Evolutionary conservation across 2,113 vertebrate species (phyloP), one percentile per base, ranked within the genome.

Genomic region (Pontoporia blainvillei): DNA sequence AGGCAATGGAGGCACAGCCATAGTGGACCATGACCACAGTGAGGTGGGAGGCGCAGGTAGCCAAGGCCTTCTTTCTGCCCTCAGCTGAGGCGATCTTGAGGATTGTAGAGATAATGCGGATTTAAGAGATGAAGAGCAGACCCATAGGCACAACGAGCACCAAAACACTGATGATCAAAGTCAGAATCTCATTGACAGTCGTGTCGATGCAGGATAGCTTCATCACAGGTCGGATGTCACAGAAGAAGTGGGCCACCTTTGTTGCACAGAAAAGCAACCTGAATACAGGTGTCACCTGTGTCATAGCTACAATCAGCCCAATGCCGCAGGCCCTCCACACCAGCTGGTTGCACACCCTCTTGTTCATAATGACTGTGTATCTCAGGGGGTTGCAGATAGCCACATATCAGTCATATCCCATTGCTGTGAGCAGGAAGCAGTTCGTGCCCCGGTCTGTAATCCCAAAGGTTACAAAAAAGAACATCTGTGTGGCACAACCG

Each of bases 171-270:
- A 90, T 86, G 20, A 94, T 57, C 25, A 81, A 29, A 13, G 71
- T 46, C 27, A 94, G 36, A 23, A 85, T 93, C 85, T 96, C 94
- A 10, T 81, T 89, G n/a, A 72, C 27, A 34, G 64, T 85, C 1
- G 25, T 93, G 21, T 97, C 59, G 0, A 31, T 41, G 5, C 81
- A 96, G 20, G 75, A 93, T 4, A 97, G 76, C 11, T 95, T 94
- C 92, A 96, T 73, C 36, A 95, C 64, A 12, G 84, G 90, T 4
- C 8, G 54, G n/a, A 94, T 87, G 23, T 92, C 72, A 73, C 86
- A 97, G 71, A 95, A 96, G 78, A 96, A 95, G 39, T 96, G 94
- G 72, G 84, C 46, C 59, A 97, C 95, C 25, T 91, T 82, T 8
- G 59, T 21, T 21, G 29, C 87, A 92, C 91, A 97, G 82, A 96